Percentiles rank a stretch among this genome's conserved stretches.
Conservation (phyloP, 1,140 invertebrate species). For the Colletes latitarsis region DNA sequence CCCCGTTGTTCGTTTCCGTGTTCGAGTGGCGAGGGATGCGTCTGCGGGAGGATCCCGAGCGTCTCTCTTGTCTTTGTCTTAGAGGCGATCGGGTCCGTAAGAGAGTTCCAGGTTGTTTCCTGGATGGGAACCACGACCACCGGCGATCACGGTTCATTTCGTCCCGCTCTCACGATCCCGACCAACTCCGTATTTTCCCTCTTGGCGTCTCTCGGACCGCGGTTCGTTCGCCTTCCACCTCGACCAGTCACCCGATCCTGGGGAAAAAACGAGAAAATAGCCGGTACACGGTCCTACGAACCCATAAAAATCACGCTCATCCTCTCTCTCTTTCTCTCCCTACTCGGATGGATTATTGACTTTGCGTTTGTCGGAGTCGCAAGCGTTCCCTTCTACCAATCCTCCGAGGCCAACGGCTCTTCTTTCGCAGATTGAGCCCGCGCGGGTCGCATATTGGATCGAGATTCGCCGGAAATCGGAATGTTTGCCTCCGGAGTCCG, state of each 20-base stretch:
- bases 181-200: conserved; percentile 9
- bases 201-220: neutral
- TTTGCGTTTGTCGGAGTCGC: conserved; percentile 44
- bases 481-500: conserved; percentile 8
- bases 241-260: neutral
- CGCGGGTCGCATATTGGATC: conserved; percentile 38
- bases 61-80: conserved; percentile 20
- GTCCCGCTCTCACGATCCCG: conserved; percentile 33
- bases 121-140: conserved; percentile 54
- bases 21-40: conserved; percentile 22
- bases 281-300: conserved; percentile 57
- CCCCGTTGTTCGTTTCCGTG: conserved; percentile 8
- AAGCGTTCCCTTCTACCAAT: conserved; percentile 6
- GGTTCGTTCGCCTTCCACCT: neutral
- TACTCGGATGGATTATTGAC: conserved; percentile 48
- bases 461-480: conserved; percentile 45
- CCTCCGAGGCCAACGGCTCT: conserved; percentile 16
- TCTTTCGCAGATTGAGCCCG: conserved; percentile 41
- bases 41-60: neutral
- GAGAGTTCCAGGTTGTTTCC: conserved; percentile 42
- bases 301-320: conserved; percentile 66
- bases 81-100: conserved; percentile 25
- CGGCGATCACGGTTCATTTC: conserved; percentile 66
- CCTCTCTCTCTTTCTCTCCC: neutral
- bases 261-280: conserved; percentile 53